These are phyloP conservation scores for Ammodramus savannarum DNA, from an alignment of 2,113 vertebrate genomes.

Conservation along the genomic window DNA sequence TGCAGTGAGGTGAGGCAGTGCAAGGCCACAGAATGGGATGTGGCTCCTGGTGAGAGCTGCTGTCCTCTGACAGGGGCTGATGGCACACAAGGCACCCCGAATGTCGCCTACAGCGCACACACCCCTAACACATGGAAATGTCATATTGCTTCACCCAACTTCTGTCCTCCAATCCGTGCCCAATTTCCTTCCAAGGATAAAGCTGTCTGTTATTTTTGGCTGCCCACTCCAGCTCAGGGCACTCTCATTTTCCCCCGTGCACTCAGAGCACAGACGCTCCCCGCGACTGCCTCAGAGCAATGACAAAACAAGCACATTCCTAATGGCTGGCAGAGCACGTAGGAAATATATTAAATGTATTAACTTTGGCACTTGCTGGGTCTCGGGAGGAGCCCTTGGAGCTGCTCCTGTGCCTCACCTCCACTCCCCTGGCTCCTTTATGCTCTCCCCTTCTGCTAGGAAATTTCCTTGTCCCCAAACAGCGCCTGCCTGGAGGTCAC, in stretches of 20 bases:
- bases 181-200: conserved; percentile 68
- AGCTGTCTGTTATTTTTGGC: conserved; percentile 37
- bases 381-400: background rate
- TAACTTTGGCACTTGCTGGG: conserved; percentile 20
- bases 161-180: conserved; percentile 62
- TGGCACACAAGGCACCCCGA: fast-evolving
- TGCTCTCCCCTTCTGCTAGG: background rate
- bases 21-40: fast-evolving
- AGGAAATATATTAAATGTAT: conserved; percentile 51
- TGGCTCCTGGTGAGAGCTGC: fast-evolving
- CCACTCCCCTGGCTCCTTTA: fast-evolving
- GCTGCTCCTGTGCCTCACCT: background rate
- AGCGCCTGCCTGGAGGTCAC: background rate
- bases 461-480: background rate
- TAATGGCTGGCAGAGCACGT: conserved; percentile 42
- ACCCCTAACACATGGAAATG: conserved; percentile 30
- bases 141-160: conserved; percentile 42
- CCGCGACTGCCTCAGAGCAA: conserved; percentile 46
- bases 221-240: conserved; percentile 65
- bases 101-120: background rate
- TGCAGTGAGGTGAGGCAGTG: background rate
- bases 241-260: conserved; percentile 19
- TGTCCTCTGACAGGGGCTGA: fast-evolving
- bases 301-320: conserved; percentile 58
- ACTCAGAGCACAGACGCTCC: conserved; percentile 52